A percentile compares a stretch with the other conserved stretches of the same genome.
Evolutionary conservation across 2,888 invertebrate genomes (phyloP).

Genomic region (Platycnemis pennipes): DNA sequence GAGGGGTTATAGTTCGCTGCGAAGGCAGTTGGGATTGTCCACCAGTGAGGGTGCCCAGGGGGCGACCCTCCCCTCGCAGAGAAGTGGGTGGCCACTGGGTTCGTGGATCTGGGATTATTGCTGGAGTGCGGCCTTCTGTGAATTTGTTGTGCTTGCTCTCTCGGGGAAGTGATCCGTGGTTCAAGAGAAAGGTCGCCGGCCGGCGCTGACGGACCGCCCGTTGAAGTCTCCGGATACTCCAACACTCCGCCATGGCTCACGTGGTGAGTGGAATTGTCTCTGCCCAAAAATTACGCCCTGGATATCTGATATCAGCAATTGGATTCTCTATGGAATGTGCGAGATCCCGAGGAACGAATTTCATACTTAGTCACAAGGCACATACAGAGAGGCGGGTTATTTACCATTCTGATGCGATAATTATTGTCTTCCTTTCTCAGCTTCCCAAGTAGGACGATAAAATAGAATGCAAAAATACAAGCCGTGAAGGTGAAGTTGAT

Average conservation of each 20-base stretch:
- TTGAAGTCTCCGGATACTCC: constrained; percentile 27
- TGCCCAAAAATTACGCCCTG: too few species aligned
- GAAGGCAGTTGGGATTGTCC: neutral
- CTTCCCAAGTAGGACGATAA: too few species aligned
- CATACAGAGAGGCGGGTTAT: too few species aligned
- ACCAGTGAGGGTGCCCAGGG: neutral
- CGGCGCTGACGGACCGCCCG: neutral
- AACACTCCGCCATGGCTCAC: neutral
- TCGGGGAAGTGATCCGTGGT: neutral
- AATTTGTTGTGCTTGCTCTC: neutral
- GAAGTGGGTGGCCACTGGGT: neutral
- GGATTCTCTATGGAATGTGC: too few species aligned
- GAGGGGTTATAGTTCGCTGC: neutral
- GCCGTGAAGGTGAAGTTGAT: too few species aligned
- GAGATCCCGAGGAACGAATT: too few species aligned
- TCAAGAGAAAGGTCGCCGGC: neutral
- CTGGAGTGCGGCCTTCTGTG: neutral
- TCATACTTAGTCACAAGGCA: too few species aligned
- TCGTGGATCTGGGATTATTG: neutral
- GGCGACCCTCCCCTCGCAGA: neutral
- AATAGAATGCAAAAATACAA: too few species aligned
- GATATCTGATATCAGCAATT: too few species aligned
- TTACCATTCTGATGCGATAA: too few species aligned
- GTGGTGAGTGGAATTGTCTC: neutral
- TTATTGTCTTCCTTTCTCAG: too few species aligned